A percentile compares a stretch with the other conserved stretches of the same genome.
Evolutionary conservation across 2,113 vertebrate species (phyloP).

Genomic region (Petrocephalus zakoni): DNA sequence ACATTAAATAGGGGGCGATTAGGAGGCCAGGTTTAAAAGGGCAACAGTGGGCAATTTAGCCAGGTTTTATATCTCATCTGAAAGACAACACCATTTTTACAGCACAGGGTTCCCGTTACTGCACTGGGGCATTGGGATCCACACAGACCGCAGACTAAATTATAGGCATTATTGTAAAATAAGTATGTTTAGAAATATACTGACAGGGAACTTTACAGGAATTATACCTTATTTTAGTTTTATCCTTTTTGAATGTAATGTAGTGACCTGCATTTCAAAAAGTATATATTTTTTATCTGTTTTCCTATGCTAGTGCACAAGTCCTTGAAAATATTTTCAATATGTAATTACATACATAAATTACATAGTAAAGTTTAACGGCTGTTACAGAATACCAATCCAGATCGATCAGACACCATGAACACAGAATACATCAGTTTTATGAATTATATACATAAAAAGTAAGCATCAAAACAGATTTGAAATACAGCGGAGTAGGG

Average conservation of each 20-base stretch:
- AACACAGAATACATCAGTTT: neutral
- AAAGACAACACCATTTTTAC: too few relatives aligned
- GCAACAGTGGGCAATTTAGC: too few relatives aligned
- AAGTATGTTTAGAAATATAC: neutral
- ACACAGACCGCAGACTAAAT: neutral
- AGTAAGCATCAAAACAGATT: neutral
- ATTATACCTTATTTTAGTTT: neutral
- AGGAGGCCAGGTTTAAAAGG: too few relatives aligned
- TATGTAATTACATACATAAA: neutral
- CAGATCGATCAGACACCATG: neutral
- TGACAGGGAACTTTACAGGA: neutral
- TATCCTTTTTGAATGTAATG: neutral
- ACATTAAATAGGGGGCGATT: too few relatives aligned
- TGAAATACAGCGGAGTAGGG: neutral
- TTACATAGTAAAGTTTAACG: neutral
- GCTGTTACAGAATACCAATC: neutral
- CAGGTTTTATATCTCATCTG: too few relatives aligned
- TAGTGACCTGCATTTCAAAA: neutral
- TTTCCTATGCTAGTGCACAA: neutral
- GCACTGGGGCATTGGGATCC: too few relatives aligned
- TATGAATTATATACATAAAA: neutral
- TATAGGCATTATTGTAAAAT: neutral
- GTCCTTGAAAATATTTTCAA: neutral
- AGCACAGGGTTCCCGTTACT: too few relatives aligned
- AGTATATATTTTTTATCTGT: neutral